Percentiles rank a stretch among this genome's conserved stretches.
Conservation (phyloP, 37 sponge, comb jelly and placozoan genomes). For the Oopsacas minuta region DNA sequence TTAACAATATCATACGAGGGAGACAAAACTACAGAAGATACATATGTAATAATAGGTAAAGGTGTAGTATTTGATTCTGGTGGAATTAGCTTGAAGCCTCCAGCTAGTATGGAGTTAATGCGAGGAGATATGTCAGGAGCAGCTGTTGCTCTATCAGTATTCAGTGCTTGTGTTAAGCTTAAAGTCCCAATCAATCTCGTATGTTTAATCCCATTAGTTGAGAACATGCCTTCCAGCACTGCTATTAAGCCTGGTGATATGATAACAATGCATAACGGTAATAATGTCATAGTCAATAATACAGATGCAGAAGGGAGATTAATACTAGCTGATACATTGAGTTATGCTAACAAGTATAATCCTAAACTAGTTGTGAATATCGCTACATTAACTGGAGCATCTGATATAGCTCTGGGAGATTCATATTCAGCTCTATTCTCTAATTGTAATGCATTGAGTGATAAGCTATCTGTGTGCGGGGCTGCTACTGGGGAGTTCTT, state of each 20-base stretch:
- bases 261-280: conserved; percentile 83
- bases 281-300: conserved; percentile 70
- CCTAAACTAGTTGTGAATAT: conserved; percentile 59
- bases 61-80: conserved; percentile 95
- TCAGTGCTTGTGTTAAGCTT: conserved; percentile 47
- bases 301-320: conserved; percentile 94
- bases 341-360: conserved; percentile 63
- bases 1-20: conserved; percentile 59
- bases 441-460: neutral
- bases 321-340: conserved; percentile 80
- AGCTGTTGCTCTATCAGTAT: conserved; percentile 51
- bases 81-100: conserved; percentile 84
- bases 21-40: neutral
- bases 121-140: conserved; percentile 94
- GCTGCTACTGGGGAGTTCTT: neutral
- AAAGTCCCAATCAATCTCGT: conserved; percentile 38
- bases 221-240: conserved; percentile 84
- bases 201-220: conserved; percentile 71
- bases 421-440: conserved; percentile 1
- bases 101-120: conserved; percentile 77
- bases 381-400: conserved; percentile 67
- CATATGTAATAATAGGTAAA: conserved; percentile 20
- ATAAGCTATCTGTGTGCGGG: neutral
- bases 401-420: neutral
- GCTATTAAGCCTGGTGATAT: conserved; percentile 92